phyloP scores from a whole-genome alignment of 2,888 invertebrate species.

The Drosophila borealis region DNA sequence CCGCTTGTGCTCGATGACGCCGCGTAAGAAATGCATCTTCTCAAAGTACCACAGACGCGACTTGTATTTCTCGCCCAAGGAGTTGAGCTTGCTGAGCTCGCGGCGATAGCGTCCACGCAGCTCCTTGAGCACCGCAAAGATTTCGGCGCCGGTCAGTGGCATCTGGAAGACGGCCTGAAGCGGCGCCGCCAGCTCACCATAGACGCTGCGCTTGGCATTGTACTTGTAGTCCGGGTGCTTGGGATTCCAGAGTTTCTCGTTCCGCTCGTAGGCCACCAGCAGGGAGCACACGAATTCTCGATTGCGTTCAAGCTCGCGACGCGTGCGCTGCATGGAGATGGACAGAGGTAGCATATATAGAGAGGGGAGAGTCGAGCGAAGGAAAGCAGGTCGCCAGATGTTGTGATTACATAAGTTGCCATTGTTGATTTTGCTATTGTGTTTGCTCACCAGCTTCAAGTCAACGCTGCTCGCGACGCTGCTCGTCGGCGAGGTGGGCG shows the following conservation, averaged over 20 bases:
- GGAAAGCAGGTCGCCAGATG: conserved; percentile 27
- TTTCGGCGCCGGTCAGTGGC: conserved; percentile 71
- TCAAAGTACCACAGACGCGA: conserved; percentile 79
- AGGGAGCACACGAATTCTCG: conserved; percentile 72
- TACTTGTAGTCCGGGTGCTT: conserved; percentile 79
- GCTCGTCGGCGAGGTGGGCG: conserved; percentile 67
- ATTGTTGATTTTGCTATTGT: conserved; percentile 6
- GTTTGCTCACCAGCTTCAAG: conserved; percentile 61
- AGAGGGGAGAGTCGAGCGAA: neutral
- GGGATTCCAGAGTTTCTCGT: conserved; percentile 81
- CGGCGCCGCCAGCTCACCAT: conserved; percentile 68
- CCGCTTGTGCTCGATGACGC: conserved; percentile 71
- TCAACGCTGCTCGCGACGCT: conserved; percentile 61
- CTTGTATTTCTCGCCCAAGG: conserved; percentile 68
- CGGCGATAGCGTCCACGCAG: conserved; percentile 73
- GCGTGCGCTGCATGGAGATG: conserved; percentile 49
- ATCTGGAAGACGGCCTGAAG: conserved; percentile 65
- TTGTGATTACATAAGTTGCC: conserved; percentile 32
- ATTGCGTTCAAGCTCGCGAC: conserved; percentile 71
- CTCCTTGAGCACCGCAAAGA: conserved; percentile 74
- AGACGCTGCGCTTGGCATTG: conserved; percentile 74
- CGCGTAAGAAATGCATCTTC: conserved; percentile 73
- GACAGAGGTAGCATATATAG: too few relatives aligned
- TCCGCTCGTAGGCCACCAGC: conserved; percentile 69
- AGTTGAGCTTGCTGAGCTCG: conserved; percentile 72